A percentile compares a stretch with the other conserved stretches of the same genome.
These are phyloP conservation scores for Apamea crenata DNA, from an alignment of 2,888 invertebrate species.

Conservation along the genomic window DNA sequence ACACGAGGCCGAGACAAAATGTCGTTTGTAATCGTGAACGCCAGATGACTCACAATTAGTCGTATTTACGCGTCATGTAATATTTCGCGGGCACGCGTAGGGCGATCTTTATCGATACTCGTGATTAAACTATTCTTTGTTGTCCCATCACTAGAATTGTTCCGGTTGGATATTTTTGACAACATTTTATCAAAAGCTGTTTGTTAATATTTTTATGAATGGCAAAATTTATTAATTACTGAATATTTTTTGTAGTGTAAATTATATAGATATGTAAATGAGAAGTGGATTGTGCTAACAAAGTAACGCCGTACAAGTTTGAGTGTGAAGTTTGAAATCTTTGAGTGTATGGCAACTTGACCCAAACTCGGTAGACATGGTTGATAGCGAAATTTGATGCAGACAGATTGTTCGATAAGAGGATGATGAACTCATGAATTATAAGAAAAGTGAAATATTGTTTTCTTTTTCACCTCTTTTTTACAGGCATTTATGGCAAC, in stretches of 20 bases:
- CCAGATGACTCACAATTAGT: conserved; percentile 60
- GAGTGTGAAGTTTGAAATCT: conserved; percentile 6
- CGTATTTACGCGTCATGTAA: conserved; percentile 56
- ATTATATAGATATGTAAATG: conserved; percentile 49
- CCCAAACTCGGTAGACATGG: conserved; percentile 8
- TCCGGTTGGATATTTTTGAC: conserved; percentile 28
- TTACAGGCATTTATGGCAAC: not conserved
- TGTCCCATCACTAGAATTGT: conserved; percentile 45
- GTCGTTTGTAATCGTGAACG: conserved; percentile 60
- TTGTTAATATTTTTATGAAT: conserved; percentile 53
- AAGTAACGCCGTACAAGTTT: conserved; percentile 11
- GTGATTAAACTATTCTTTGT: conserved; percentile 13
- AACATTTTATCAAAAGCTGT: conserved; percentile 25
- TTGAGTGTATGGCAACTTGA: conserved; percentile 1
- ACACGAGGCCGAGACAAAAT: conserved; percentile 57
- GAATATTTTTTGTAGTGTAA: conserved; percentile 41
- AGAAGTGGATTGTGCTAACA: not conserved
- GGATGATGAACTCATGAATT: not conserved
- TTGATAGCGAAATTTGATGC: conserved; percentile 1
- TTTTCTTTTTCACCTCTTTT: not conserved
- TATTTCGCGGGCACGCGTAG: conserved; percentile 48
- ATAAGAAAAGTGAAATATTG: not conserved
- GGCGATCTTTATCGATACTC: conserved; percentile 51
- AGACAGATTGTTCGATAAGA: not conserved
- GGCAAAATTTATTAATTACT: conserved; percentile 48